phyloP scores from a whole-genome alignment of 2,113 vertebrate genomes.

The Mobula hypostoma region DNA sequence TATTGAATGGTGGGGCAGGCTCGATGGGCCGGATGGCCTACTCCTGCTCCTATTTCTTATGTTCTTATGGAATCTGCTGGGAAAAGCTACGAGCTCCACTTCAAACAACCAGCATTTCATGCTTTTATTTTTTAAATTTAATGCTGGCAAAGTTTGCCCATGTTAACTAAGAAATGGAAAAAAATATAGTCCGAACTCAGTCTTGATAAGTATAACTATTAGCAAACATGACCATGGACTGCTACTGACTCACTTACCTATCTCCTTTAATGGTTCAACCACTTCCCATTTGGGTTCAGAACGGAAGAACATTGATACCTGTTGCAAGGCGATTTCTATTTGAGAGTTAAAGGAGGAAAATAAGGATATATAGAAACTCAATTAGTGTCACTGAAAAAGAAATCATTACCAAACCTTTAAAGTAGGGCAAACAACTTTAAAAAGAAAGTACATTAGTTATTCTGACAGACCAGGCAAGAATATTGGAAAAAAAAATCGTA shows the following conservation, averaged over 20 bases:
- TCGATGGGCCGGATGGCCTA: no score
- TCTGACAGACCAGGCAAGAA: background rate
- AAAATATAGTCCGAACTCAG: background rate
- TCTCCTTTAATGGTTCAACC: conserved; percentile 85
- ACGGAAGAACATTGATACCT: conserved; percentile 98
- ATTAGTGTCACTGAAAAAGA: background rate
- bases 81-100: no score
- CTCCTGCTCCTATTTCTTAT: no score
- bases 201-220: background rate
- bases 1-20: no score
- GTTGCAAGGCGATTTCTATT: conserved; percentile 92
- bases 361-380: background rate
- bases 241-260: conserved; percentile 63
- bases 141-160: background rate
- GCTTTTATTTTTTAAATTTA: no score
- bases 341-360: conserved; percentile 38
- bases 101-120: no score
- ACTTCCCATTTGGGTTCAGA: conserved; percentile 96
- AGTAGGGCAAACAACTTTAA: background rate
- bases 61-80: no score
- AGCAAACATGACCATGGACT: background rate
- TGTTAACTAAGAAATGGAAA: background rate
- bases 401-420: background rate
- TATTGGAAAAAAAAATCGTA: background rate
- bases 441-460: background rate